phyloP scores from a whole-genome alignment of 35 echinoderm and acorn worm species.

The Hemicentrotus pulcherrimus region DNA sequence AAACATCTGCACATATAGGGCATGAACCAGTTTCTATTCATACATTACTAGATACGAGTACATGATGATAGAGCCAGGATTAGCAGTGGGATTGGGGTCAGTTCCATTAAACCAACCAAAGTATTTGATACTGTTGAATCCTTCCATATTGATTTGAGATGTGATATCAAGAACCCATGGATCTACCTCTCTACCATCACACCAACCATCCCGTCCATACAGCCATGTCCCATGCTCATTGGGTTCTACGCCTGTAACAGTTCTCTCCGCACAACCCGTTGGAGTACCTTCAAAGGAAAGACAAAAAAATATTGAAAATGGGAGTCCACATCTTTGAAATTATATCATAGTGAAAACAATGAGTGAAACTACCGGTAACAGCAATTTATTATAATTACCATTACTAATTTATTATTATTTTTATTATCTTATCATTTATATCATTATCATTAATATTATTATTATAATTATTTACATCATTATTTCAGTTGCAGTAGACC shows the following conservation, averaged over 20 bases:
- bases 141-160: slow-evolving; percentile 17
- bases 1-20: background rate
- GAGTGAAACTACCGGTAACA: no score
- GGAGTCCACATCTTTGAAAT: no score
- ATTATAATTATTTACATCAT: no score
- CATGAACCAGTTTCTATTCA: slow-evolving; percentile 23
- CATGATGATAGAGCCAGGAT: slow-evolving; percentile 79
- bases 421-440: no score
- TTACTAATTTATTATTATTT: no score
- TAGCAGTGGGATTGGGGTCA: slow-evolving; percentile 69
- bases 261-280: slow-evolving; percentile 69
- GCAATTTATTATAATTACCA: no score
- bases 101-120: slow-evolving; percentile 88
- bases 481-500: no score
- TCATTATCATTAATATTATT: no score
- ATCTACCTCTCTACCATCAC: slow-evolving; percentile 84
- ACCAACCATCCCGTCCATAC: slow-evolving; percentile 93
- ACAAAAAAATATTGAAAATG: background rate
- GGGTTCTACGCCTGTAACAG: slow-evolving; percentile 82
- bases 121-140: slow-evolving; percentile 63
- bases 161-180: slow-evolving; percentile 86
- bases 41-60: slow-evolving; percentile 85
- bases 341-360: no score
- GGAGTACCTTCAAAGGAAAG: slow-evolving; percentile 64
- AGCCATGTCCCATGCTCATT: slow-evolving; percentile 93